A percentile compares a stretch with the other conserved stretches of the same genome.
Conservation (phyloP, 2,888 invertebrate genomes). For the Beris morrisii region DNA sequence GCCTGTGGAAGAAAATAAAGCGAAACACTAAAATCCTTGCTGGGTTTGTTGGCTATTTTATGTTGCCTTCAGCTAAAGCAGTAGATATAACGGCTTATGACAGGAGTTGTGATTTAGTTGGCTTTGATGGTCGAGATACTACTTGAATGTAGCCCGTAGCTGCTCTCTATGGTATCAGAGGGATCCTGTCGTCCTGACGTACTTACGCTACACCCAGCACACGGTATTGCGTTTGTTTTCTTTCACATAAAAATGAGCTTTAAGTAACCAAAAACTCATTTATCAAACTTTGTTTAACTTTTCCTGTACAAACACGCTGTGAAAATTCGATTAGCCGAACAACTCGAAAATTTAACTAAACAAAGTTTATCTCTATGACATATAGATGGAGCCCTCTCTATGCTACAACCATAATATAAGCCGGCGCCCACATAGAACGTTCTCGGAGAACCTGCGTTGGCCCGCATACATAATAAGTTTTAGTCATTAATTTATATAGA, state of each 20-base stretch:
- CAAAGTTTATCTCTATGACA: slow-evolving; percentile 38
- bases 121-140: neutral
- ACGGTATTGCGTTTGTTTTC: neutral
- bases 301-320: slow-evolving; percentile 34
- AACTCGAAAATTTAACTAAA: slow-evolving; percentile 39
- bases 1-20: too few relatives aligned
- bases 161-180: too few relatives aligned
- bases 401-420: neutral
- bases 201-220: neutral
- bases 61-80: too few relatives aligned
- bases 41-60: too few relatives aligned
- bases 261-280: slow-evolving; percentile 38
- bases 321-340: slow-evolving; percentile 38
- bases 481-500: slow-evolving; percentile 41
- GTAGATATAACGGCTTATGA: neutral
- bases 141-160: too few relatives aligned
- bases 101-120: neutral
- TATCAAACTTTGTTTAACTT: slow-evolving; percentile 40
- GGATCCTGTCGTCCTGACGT: too few relatives aligned
- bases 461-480: slow-evolving; percentile 41
- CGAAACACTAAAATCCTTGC: too few relatives aligned
- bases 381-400: slow-evolving; percentile 13
- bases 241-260: slow-evolving; percentile 23
- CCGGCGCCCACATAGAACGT: slow-evolving; percentile 23
- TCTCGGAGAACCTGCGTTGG: slow-evolving; percentile 35